Conservation (phyloP, 2,888 invertebrate species). For the Heliothis peltigera region DNA sequence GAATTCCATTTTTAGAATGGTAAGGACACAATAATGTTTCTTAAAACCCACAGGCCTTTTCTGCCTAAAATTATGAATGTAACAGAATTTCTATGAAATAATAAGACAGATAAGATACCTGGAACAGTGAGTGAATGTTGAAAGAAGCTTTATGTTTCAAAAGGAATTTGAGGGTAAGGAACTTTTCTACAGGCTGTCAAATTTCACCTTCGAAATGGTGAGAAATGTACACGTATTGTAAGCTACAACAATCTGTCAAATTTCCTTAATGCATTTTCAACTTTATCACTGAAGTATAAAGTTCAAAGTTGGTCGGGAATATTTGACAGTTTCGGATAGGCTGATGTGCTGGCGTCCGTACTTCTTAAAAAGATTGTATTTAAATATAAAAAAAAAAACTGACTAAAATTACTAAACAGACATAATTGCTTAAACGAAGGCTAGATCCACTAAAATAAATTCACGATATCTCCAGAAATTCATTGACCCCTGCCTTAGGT, state of each 20-base stretch:
- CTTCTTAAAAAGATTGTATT: neutral
- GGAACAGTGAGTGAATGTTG: neutral
- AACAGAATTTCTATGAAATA: neutral
- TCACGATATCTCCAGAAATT: slow-evolving; percentile 9
- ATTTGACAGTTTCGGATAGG: too few species aligned
- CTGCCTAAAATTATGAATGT: neutral
- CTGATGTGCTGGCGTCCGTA: too few species aligned
- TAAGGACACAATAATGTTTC: neutral
- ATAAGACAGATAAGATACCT: neutral
- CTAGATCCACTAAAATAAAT: slow-evolving; percentile 8
- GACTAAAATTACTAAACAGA: too few species aligned
- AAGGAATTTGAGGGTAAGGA: too few species aligned
- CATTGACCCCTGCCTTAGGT: slow-evolving; percentile 23
- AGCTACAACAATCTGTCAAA: neutral
- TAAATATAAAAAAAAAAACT: too few species aligned
- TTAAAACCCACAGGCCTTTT: neutral
- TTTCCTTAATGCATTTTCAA: too few species aligned
- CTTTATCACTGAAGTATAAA: too few species aligned
- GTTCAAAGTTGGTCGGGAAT: too few species aligned
- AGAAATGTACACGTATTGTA: neutral
- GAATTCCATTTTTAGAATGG: slow-evolving; percentile 14
- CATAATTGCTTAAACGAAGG: neutral
- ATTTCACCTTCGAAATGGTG: too few species aligned
- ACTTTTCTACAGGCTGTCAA: too few species aligned
- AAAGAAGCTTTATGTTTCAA: too few species aligned